Percentiles rank a stretch among this genome's conserved stretches.
These are phyloP conservation scores for Limosa lapponica DNA, from an alignment of 2,797 vertebrate species.

Conservation along the genomic window DNA sequence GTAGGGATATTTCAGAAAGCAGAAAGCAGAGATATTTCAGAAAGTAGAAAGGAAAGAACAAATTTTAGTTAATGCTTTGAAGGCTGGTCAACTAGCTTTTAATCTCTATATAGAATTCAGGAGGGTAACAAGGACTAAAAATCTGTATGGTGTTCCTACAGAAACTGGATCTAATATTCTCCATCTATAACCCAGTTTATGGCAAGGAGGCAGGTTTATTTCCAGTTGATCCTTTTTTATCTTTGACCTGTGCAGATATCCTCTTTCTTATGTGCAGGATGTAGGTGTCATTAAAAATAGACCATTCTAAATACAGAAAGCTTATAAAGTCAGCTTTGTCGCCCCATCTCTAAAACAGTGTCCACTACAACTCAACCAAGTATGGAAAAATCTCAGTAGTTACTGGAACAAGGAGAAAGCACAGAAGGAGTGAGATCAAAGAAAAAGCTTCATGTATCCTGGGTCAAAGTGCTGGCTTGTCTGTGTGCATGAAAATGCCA, in stretches of 20 bases:
- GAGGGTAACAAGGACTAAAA: not conserved
- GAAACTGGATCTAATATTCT: not conserved
- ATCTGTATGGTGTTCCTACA: not conserved
- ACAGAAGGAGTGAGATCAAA: not conserved
- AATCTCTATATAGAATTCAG: not conserved
- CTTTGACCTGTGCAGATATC: not conserved
- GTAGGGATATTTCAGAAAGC: not conserved
- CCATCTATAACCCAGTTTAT: not conserved
- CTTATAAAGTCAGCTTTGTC: not conserved
- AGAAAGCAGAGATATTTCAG: not conserved
- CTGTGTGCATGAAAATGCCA: not conserved
- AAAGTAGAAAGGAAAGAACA: not conserved
- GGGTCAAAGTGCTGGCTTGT: not conserved
- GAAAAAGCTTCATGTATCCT: not conserved
- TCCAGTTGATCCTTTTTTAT: not conserved
- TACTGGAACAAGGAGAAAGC: not conserved
- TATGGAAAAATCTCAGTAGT: not conserved
- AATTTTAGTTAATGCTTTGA: not conserved
- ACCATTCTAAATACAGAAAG: not conserved
- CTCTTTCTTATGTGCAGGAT: not conserved
- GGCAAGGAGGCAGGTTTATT: not conserved
- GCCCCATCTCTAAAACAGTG: not conserved
- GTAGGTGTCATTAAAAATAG: not conserved
- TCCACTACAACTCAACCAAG: not conserved
- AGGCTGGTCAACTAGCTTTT: not conserved